phyloP scores from a whole-genome alignment of 2,797 vertebrate species.

The Melanotaenia pygmaea region DNA sequence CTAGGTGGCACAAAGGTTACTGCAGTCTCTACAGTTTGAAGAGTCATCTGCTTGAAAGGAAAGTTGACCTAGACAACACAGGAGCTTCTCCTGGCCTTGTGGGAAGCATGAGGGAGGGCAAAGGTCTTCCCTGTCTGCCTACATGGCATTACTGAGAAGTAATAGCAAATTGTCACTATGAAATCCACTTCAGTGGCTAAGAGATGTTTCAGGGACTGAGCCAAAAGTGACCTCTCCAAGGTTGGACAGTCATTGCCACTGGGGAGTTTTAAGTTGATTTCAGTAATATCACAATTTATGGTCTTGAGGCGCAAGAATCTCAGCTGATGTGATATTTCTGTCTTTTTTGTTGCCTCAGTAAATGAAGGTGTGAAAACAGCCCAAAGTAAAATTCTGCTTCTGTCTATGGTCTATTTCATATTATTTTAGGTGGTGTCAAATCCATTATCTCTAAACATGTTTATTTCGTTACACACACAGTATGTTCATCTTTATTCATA shows the following conservation, averaged over 20 bases:
- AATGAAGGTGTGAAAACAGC: slow-evolving; percentile 43
- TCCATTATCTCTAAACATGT: not conserved
- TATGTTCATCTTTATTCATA: not conserved
- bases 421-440: slow-evolving; percentile 15
- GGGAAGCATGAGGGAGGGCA: slow-evolving; percentile 69
- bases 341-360: slow-evolving; percentile 15
- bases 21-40: slow-evolving; percentile 68
- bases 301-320: slow-evolving; percentile 36
- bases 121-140: slow-evolving; percentile 58
- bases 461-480: too few relatives aligned
- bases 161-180: slow-evolving; percentile 73
- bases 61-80: slow-evolving; percentile 74
- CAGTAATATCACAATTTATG: slow-evolving; percentile 26
- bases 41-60: slow-evolving; percentile 69
- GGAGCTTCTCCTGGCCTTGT: slow-evolving; percentile 64
- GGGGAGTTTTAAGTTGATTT: slow-evolving; percentile 52
- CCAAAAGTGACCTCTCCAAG: slow-evolving; percentile 51
- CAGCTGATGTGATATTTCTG: slow-evolving; percentile 5
- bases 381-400: slow-evolving; percentile 1
- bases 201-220: slow-evolving; percentile 62
- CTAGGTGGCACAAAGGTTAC: slow-evolving; percentile 66
- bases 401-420: slow-evolving; percentile 2
- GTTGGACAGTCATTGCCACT: slow-evolving; percentile 54
- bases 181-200: slow-evolving; percentile 64
- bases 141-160: slow-evolving; percentile 64